phyloP scores from a whole-genome alignment of 2,888 invertebrate species.

The Caenorhabditis sp. region DNA sequence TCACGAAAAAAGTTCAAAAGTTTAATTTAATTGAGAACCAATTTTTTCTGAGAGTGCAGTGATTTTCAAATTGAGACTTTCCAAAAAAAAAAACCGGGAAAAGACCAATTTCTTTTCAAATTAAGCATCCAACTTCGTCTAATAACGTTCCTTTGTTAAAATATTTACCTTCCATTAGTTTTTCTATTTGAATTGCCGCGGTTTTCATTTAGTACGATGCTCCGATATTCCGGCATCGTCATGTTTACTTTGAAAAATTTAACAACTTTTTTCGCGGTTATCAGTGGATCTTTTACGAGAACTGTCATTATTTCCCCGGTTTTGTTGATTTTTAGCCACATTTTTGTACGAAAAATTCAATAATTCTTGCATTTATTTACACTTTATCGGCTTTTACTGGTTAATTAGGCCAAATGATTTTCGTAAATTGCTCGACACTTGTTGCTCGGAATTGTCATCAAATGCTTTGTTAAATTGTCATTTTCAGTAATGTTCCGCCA shows the following conservation, averaged over 20 bases:
- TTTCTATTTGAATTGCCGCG: not conserved
- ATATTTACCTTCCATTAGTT: not conserved
- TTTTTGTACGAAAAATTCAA: not conserved
- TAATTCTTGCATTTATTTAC: not conserved
- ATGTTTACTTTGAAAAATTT: conserved; percentile 16
- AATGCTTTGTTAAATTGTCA: not conserved
- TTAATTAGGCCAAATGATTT: no score
- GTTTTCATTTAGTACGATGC: conserved; percentile 17
- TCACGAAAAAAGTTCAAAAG: no score
- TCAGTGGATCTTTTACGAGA: not conserved
- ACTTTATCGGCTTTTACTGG: no score
- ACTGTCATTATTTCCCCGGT: not conserved
- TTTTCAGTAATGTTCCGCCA: conserved; percentile 64
- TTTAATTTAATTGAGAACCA: no score
- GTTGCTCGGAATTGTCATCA: conserved; percentile 9
- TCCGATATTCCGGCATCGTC: conserved; percentile 29
- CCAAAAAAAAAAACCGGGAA: no score
- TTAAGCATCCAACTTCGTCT: no score
- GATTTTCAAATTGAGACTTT: no score
- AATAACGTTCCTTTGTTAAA: no score
- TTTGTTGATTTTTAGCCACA: not conserved
- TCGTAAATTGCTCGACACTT: not conserved
- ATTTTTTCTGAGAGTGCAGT: no score
- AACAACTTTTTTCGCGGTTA: conserved; percentile 13
- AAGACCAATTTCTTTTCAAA: no score